A percentile compares a stretch with the other conserved stretches of the same genome.
These are phyloP conservation scores for Ptilonorhynchus violaceus DNA, from an alignment of 2,113 vertebrate genomes.

Conservation along the genomic window DNA sequence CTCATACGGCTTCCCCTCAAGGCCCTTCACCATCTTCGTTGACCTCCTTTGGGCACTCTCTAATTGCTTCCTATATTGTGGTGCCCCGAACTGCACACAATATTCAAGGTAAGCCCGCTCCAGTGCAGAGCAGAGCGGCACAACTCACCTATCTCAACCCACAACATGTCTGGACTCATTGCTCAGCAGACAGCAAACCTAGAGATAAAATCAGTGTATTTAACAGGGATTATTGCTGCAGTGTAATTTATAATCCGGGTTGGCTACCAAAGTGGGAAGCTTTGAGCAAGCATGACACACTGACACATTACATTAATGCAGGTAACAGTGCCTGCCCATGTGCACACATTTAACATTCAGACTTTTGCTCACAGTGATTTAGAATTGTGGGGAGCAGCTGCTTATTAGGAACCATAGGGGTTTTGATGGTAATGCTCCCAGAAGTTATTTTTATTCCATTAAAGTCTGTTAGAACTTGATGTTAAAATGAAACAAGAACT, in stretches of 20 bases:
- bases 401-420: not conserved
- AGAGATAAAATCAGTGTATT: not conserved
- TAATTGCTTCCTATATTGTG: no score
- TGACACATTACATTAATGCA: rapidly evolving
- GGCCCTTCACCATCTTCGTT: not conserved
- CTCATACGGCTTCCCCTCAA: not conserved
- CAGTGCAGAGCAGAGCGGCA: not conserved
- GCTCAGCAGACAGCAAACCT: not conserved
- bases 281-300: not conserved
- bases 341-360: rapidly evolving
- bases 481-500: not conserved
- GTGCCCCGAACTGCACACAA: not conserved
- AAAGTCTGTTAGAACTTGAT: not conserved
- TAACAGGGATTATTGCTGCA: not conserved
- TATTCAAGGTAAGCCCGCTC: no score
- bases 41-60: no score
- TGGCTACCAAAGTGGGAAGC: not conserved
- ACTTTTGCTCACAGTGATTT: no score
- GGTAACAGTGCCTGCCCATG: no score
- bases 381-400: not conserved
- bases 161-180: not conserved
- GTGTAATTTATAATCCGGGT: not conserved
- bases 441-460: not conserved
- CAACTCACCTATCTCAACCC: not conserved
- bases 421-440: not conserved